Percentiles rank a stretch among this genome's conserved stretches.
These are phyloP conservation scores for Habrosyne pyritoides DNA, from an alignment of 2,888 invertebrate species.

Conservation along the genomic window DNA sequence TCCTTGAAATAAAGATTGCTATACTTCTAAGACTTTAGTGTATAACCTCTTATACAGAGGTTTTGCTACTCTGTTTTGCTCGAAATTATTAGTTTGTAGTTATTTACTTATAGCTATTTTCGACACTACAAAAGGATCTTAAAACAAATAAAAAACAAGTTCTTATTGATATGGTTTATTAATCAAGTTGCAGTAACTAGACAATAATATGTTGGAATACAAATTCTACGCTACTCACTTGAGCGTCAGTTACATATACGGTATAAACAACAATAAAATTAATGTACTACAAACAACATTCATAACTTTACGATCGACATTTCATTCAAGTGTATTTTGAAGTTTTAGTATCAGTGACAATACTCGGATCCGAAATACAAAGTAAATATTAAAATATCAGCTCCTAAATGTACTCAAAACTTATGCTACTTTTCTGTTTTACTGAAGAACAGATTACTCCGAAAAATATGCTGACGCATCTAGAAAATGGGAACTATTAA, in stretches of 20 bases:
- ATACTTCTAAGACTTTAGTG: no score
- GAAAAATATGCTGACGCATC: no score
- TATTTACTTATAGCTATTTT: no score
- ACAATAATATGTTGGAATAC: conserved; percentile 37
- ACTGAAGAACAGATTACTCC: no score
- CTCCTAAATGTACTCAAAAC: background rate
- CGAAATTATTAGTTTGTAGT: no score
- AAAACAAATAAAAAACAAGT: background rate
- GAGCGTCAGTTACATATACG: conserved; percentile 29
- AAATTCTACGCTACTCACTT: conserved; percentile 39
- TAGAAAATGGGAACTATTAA: no score
- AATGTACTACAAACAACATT: background rate
- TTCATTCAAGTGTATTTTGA: conserved; percentile 6
- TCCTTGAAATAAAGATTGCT: no score
- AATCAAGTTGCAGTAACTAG: conserved; percentile 41
- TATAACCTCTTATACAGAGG: no score
- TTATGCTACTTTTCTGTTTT: background rate
- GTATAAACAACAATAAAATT: background rate
- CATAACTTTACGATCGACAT: conserved; percentile 4
- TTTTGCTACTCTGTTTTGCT: no score
- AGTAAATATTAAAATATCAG: background rate
- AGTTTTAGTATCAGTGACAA: background rate
- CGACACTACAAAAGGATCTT: no score
- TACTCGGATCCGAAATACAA: background rate
- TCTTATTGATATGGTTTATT: conserved; percentile 50